A percentile compares a stretch with the other conserved stretches of the same genome.
Conservation (phyloP, 2,797 vertebrate species). For the Channa striata region DNA sequence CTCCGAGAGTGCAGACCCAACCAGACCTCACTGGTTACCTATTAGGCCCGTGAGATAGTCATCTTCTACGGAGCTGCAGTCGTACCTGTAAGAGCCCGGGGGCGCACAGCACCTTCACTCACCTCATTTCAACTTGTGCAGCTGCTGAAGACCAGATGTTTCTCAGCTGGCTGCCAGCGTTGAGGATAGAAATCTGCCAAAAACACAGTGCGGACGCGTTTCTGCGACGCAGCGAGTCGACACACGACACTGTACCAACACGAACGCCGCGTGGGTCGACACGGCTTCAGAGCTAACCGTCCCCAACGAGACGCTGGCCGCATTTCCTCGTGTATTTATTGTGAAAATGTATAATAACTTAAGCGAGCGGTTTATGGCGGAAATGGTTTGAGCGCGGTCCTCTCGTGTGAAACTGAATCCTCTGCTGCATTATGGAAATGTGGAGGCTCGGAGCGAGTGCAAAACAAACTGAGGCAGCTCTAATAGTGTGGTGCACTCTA, state of each 20-base stretch:
- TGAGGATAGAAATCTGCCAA: constrained; percentile 6
- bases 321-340: constrained; percentile 80
- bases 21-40: constrained; percentile 38
- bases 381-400: constrained; percentile 77
- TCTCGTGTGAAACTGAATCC: constrained; percentile 81
- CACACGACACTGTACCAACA: constrained; percentile 45
- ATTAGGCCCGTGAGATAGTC: constrained; percentile 22
- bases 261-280: constrained; percentile 43
- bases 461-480: constrained; percentile 82
- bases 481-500: constrained; percentile 81
- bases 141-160: constrained; percentile 22
- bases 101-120: constrained; percentile 28
- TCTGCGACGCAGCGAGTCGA: constrained; percentile 27
- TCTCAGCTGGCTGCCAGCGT: constrained; percentile 10
- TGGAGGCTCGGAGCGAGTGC: constrained; percentile 66
- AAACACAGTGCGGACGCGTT: not conserved
- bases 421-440: constrained; percentile 80
- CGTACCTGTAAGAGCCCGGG: constrained; percentile 26
- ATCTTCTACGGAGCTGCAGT: constrained; percentile 27
- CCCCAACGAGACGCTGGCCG: constrained; percentile 58
- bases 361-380: constrained; percentile 78
- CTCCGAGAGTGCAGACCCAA: constrained; percentile 44
- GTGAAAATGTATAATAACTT: constrained; percentile 81
- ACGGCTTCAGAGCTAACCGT: constrained; percentile 62
- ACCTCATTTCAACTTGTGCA: constrained; percentile 53